Conservation (phyloP, 2,888 invertebrate genomes). For the Orgyia antiqua region DNA sequence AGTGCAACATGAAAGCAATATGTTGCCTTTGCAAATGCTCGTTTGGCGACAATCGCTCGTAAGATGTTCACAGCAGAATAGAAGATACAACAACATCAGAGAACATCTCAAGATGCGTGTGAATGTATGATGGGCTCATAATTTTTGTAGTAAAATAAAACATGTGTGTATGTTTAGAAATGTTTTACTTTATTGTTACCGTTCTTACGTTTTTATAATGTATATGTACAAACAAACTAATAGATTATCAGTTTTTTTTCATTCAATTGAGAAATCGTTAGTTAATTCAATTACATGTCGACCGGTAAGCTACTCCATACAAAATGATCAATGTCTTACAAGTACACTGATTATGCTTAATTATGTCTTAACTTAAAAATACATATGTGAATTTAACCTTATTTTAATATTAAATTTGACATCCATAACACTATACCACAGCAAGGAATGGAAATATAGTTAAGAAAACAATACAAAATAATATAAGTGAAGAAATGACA, state of each 20-base stretch:
- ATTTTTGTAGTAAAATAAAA: too few relatives aligned
- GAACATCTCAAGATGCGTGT: too few relatives aligned
- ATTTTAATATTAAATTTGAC: constrained; percentile 58
- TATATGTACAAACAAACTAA: constrained; percentile 78
- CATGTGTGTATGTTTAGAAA: constrained; percentile 74
- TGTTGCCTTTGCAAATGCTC: too few relatives aligned
- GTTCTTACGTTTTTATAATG: constrained; percentile 72
- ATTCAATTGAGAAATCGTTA: constrained; percentile 68
- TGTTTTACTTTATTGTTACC: constrained; percentile 73
- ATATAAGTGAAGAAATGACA: constrained; percentile 53
- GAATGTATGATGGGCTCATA: too few relatives aligned
- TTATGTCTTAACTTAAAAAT: constrained; percentile 71
- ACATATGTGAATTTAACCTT: constrained; percentile 59
- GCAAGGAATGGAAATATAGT: constrained; percentile 71
- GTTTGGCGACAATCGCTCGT: too few relatives aligned
- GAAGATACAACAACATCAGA: too few relatives aligned
- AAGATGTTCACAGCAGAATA: too few relatives aligned
- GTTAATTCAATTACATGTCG: constrained; percentile 56
- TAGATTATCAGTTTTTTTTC: constrained; percentile 70
- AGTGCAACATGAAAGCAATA: too few relatives aligned
- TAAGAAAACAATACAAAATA: constrained; percentile 52
- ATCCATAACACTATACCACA: constrained; percentile 72
- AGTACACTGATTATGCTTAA: constrained; percentile 70
- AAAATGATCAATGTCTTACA: constrained; percentile 56
- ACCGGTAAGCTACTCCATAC: constrained; percentile 46